Base-by-base conservation (phyloP, 2,888 invertebrate genomes). In the Scaptomyza caliginosa region DNA sequence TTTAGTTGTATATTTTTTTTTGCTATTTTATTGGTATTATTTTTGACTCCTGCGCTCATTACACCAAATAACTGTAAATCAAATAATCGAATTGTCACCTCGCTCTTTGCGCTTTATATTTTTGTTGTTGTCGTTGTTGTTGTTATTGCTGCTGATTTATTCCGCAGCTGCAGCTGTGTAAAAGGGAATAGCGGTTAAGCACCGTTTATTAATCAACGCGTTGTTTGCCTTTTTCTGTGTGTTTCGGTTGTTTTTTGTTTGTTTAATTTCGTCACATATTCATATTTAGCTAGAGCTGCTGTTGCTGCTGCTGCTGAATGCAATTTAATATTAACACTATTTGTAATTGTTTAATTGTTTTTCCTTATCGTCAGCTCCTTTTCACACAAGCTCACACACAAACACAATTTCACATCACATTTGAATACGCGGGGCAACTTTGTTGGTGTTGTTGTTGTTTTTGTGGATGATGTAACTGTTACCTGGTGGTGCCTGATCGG, bases 201-300 rank as follows among this genome's bases (percentile, higher is more conserved):
- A 80, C 80, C 81, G 84, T 83, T 78, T 32, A 17, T 46, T 57
- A 42, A 40, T 30, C 7, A 40, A 43, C 43, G 39, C 46, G 60
- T 32, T 60, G 13, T 46, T 30, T 34, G 16, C 16, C 38, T 54
- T 50, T 19, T 48, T 34, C 43, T 77, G 62, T 26, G 40, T 13
- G 19, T 32, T 34, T 60, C 34, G 67, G 42, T 58, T 46, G 67
- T 45, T 58, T 46, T 16, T 63, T 65, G 54, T 67, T 66, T 71
- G 40, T 72, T 68, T 50, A 26, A 55, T 52, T 70, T 51, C 24
- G 32, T 63, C 59, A 43, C 54, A 62, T 64, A 34, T 21, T 13
- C 3, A 30, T 3, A 16, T 58, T 71, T 71, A 43, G 46, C 50
- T 34, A 40, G 30, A 19, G 13, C 10, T 40, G 43, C 16, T 32